phyloP scores from a whole-genome alignment of 2,797 vertebrate genomes.

The Philypnodon macrostomus region DNA sequence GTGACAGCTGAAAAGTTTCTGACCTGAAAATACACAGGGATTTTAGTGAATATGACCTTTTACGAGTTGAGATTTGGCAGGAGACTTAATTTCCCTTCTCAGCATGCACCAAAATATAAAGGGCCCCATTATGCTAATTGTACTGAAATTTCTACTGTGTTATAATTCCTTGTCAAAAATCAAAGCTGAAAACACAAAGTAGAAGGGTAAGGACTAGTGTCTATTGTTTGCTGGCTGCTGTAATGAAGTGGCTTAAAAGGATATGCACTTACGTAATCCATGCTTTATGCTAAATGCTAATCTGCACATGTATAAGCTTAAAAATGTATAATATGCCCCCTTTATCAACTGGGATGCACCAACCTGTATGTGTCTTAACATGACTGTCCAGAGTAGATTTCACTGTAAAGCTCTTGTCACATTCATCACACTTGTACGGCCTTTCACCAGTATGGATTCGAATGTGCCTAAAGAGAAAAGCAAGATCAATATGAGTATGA shows the following conservation, averaged over 20 bases:
- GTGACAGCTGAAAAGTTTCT: conserved; percentile 96
- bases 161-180: too few species aligned
- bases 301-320: too few species aligned
- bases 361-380: conserved; percentile 95
- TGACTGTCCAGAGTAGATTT: conserved; percentile 97
- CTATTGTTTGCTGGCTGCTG: too few species aligned
- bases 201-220: too few species aligned
- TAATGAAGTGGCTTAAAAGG: too few species aligned
- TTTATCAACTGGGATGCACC: conserved; percentile 22
- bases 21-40: conserved; percentile 77
- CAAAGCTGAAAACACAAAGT: too few species aligned
- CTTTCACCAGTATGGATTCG: conserved; percentile 97
- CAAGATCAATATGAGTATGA: conserved; percentile 1
- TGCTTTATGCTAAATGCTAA: too few species aligned
- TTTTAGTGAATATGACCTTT: conserved; percentile 2
- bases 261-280: too few species aligned
- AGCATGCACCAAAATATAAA: background rate
- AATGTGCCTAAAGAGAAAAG: conserved; percentile 81
- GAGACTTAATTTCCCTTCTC: background rate
- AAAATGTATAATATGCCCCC: too few species aligned
- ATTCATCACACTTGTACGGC: conserved; percentile 94
- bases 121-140: too few species aligned
- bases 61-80: background rate
- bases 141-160: too few species aligned
- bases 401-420: conserved; percentile 96